Conservation (phyloP, 2,113 vertebrate genomes). For the Gila orcuttii region DNA sequence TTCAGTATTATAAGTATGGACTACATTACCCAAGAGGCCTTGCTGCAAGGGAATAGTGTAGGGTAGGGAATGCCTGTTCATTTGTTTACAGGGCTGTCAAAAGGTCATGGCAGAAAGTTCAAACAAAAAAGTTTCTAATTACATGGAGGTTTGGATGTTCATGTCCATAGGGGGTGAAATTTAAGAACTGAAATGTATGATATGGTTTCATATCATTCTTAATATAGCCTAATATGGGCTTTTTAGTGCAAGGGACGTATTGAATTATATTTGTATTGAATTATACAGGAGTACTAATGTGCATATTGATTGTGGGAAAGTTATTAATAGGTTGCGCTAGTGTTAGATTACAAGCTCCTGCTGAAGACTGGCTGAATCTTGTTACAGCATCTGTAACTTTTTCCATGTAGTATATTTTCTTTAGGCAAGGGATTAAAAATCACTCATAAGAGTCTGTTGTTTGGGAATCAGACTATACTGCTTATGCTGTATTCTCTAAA, state of each 20-base stretch:
- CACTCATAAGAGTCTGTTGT: background rate
- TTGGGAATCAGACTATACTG: background rate
- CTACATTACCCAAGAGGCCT: constrained; percentile 51
- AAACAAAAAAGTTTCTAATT: constrained; percentile 29
- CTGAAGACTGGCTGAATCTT: background rate
- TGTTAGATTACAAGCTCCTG: background rate
- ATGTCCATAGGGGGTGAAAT: background rate
- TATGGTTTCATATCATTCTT: constrained; percentile 16
- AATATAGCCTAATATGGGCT: constrained; percentile 26
- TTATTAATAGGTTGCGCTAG: constrained; percentile 17
- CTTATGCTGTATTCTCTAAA: background rate
- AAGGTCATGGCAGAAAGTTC: constrained; percentile 41
- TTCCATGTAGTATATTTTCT: constrained; percentile 3
- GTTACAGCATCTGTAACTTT: background rate
- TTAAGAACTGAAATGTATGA: background rate
- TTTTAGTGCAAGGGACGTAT: constrained; percentile 24
- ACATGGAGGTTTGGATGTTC: background rate
- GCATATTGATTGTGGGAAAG: constrained; percentile 17
- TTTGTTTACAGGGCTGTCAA: constrained; percentile 16
- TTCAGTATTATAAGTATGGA: constrained; percentile 25
- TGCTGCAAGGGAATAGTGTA: background rate
- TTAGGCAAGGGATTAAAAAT: background rate
- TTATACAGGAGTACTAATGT: constrained; percentile 19
- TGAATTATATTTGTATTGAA: background rate
- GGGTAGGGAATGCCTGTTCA: constrained; percentile 15